phyloP scores from a whole-genome alignment of 2,888 invertebrate genomes.

The Caenorhabditis wallacei region DNA sequence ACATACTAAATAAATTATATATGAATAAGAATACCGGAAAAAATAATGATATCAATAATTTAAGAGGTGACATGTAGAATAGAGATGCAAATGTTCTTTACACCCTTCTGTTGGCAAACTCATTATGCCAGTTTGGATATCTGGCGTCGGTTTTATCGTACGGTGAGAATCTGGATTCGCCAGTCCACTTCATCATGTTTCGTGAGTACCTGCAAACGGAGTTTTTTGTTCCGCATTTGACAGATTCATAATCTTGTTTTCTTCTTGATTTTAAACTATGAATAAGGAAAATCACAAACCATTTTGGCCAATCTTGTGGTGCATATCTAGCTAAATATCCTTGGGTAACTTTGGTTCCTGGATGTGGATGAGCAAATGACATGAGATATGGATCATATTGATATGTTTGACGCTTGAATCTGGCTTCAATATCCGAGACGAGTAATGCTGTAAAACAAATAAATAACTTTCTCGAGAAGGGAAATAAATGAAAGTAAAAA shows the following conservation, averaged over 20 bases:
- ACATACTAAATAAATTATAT: conserved; percentile 6
- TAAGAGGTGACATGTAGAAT: conserved; percentile 40
- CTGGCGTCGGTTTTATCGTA: conserved; percentile 69
- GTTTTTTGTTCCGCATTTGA: conserved; percentile 11
- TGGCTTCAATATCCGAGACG: conserved; percentile 14
- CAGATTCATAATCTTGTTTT: conserved; percentile 1
- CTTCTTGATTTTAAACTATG: conserved; percentile 1
- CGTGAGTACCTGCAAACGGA: conserved; percentile 72
- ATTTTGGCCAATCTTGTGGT: conserved; percentile 76
- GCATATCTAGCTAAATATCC: conserved; percentile 74
- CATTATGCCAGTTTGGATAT: conserved; percentile 69
- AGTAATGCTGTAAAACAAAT: conserved; percentile 19
- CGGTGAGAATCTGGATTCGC: conserved; percentile 70
- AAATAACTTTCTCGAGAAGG: conserved; percentile 1
- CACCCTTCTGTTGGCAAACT: conserved; percentile 60
- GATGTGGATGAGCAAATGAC: conserved; percentile 73
- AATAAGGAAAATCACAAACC: conserved; percentile 51
- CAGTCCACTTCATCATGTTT: conserved; percentile 77
- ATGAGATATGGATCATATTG: conserved; percentile 72
- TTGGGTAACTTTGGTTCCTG: conserved; percentile 70
- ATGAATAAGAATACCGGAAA: conserved; percentile 36
- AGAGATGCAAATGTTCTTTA: conserved; percentile 9
- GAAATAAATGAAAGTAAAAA: conserved; percentile 23
- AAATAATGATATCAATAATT: conserved; percentile 40
- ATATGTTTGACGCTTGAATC: conserved; percentile 73